These are phyloP conservation scores for Cyclura pinguis DNA, from an alignment of 2,797 vertebrate genomes.

Conservation along the genomic window DNA sequence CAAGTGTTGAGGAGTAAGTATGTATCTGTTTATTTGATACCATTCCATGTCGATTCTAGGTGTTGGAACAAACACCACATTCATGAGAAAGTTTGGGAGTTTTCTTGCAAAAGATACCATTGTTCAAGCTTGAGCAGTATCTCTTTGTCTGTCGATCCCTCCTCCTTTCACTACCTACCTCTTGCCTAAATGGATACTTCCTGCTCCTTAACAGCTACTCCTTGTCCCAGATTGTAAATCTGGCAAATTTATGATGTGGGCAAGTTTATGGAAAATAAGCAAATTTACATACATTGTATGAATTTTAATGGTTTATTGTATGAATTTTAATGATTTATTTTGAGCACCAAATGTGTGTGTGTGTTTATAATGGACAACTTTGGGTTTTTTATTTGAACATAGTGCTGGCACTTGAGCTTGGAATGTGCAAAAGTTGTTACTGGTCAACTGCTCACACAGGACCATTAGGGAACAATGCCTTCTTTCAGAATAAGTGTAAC, in stretches of 20 bases:
- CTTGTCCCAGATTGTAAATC: constrained; percentile 13
- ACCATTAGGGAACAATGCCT: neutral
- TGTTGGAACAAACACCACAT: neutral
- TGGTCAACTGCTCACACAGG: neutral
- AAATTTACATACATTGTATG: neutral
- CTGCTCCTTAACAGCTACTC: neutral
- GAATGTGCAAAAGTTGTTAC: neutral
- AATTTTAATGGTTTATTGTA: constrained; percentile 3
- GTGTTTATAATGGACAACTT: neutral
- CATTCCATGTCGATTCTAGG: neutral
- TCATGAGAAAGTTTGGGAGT: neutral
- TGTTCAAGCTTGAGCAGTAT: neutral
- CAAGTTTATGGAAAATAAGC: neutral
- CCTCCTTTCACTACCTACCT: neutral
- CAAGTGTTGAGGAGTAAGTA: constrained; percentile 78
- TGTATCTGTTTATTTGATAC: neutral
- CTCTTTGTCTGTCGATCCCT: neutral
- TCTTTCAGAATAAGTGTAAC: neutral
- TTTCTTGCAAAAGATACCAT: neutral
- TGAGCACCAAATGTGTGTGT: neutral
- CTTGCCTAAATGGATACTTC: neutral
- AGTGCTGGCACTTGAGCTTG: neutral
- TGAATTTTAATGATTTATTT: neutral
- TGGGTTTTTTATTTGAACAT: neutral
- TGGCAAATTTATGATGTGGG: neutral